Evolutionary conservation across 2,797 vertebrate species (phyloP), one percentile per base, ranked within the genome.

Genomic region (Tinamus major): DNA sequence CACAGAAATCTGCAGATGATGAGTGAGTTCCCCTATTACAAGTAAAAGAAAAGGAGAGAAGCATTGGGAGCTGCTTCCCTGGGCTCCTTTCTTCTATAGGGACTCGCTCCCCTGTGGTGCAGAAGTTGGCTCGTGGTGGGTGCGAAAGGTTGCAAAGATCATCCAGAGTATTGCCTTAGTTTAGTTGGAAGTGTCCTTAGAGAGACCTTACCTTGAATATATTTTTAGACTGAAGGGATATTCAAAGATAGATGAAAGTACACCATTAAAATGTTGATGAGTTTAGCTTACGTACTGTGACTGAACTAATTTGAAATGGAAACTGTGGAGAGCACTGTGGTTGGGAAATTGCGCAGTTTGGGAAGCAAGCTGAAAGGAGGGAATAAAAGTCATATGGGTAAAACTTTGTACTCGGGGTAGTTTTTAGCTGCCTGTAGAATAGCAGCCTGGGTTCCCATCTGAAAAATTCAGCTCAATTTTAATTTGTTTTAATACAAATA

Each of bases 261-360:
- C 58, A 16, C 41, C 4, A 1, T 61, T 71, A 42, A 82, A 85
- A 41, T 81, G 58, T 19, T 9, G 19, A 2, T 84, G n/a, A 76
- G 19, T 70, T 87, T 51, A 76, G 29, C 1, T 46, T 68, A 8
- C 1, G 0, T 1, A 1, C 49, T 51, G 39, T 64, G 46, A 35
- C 9, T 35, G 44, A 56, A 33, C 9, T 59, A 26, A 4, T 53
- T 63, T 16, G 11, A 10, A 7, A 39, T 26, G 37, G 31, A 37
- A 71, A 24, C 19, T 69, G 1, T 24, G 53, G 49, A 23, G 41
- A 62, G 6, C 6, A 20, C 7, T 0, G 0, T 10, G 9, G 29
- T 13, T 1, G 4, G 21, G 1, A 1, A 53, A 62, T 33, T 23
- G 6, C 3, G 0, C 31, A n/a, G 44, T 51, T 72, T 62, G 37